Evolutionary conservation across 2,888 invertebrate species (phyloP).

Genomic region (Philaethria dido): DNA sequence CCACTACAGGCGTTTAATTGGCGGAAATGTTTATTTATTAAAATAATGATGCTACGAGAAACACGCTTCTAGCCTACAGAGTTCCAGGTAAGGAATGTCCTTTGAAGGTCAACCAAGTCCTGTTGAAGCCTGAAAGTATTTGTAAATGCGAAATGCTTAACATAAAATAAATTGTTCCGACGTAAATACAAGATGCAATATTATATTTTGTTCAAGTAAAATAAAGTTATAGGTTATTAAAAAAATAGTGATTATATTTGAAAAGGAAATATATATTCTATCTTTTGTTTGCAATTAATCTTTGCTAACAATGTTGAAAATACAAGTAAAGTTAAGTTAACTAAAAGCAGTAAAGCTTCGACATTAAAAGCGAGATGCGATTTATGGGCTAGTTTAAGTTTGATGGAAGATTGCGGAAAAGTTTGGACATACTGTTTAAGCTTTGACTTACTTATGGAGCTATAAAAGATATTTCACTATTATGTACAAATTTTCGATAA

Average conservation of each 20-base stretch:
- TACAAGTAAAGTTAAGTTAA: neutral
- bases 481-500: neutral
- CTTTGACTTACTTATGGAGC: neutral
- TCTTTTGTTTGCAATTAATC: neutral
- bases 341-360: constrained; percentile 1
- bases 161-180: neutral
- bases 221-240: neutral
- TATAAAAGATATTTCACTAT: neutral
- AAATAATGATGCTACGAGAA: no score
- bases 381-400: constrained; percentile 7
- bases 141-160: neutral
- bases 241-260: no score
- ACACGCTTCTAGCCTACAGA: constrained; percentile 10
- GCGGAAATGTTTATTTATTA: no score
- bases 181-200: no score
- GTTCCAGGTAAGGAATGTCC: constrained; percentile 28
- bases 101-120: constrained; percentile 36
- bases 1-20: no score
- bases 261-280: no score
- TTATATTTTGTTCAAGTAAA: no score
- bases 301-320: neutral
- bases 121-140: neutral
- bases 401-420: constrained; percentile 1
- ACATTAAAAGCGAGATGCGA: constrained; percentile 6
- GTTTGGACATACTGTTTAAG: neutral